These are phyloP conservation scores for Lates japonicus DNA, from an alignment of 2,797 vertebrate species.

Conservation along the genomic window DNA sequence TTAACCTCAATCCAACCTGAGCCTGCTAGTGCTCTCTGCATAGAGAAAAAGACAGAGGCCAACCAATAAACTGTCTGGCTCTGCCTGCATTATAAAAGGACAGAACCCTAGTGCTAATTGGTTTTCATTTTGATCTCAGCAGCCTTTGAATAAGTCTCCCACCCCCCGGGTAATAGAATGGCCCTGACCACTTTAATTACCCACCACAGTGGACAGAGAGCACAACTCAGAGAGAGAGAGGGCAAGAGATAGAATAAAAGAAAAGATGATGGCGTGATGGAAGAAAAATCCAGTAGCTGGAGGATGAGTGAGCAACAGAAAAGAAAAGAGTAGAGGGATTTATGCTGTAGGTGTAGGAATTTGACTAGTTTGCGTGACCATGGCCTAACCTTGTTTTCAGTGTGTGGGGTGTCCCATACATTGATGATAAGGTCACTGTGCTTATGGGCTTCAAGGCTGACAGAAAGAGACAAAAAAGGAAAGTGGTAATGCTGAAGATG, in stretches of 20 bases:
- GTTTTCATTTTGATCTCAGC: conserved; percentile 80
- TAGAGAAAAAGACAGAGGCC: conserved; percentile 51
- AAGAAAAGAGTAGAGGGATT: conserved; percentile 31
- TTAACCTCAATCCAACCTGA: conserved; percentile 51
- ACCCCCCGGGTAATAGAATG: conserved; percentile 72
- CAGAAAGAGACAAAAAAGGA: neutral
- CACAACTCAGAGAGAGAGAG: conserved; percentile 5
- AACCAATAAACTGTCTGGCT: conserved; percentile 54
- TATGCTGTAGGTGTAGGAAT: conserved; percentile 10
- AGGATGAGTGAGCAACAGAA: conserved; percentile 32
- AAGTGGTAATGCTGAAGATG: neutral
- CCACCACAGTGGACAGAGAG: conserved; percentile 48
- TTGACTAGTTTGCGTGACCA: conserved; percentile 17
- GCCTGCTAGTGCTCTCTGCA: conserved; percentile 37
- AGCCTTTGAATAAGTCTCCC: conserved; percentile 76
- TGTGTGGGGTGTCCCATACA: neutral
- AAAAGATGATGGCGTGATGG: conserved; percentile 49
- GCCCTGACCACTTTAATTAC: conserved; percentile 77
- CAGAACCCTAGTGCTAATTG: conserved; percentile 76
- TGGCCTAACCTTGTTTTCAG: conserved; percentile 7
- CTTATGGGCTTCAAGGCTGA: neutral
- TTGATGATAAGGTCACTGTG: neutral
- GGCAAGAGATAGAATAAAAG: conserved; percentile 32
- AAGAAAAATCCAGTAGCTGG: conserved; percentile 42
- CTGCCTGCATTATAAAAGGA: conserved; percentile 66